phyloP scores from a whole-genome alignment of 2,797 vertebrate genomes.

The Pogonophryne albipinna region DNA sequence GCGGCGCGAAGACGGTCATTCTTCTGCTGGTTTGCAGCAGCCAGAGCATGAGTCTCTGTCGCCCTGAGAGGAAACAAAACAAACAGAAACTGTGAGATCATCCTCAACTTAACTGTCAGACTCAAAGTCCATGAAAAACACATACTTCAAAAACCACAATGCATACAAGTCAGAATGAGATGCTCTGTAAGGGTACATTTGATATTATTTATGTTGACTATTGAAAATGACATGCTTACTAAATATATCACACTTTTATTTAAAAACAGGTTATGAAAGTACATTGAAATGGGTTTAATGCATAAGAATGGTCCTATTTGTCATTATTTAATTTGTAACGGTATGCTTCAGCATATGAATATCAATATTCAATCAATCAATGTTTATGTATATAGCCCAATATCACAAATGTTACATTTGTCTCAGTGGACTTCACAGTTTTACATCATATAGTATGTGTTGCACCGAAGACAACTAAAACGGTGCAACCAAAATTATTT shows the following conservation, averaged over 20 bases:
- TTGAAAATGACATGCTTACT: neutral
- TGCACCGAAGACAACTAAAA: neutral
- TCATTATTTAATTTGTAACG: too few relatives aligned
- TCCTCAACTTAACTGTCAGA: too few relatives aligned
- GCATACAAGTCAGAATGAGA: neutral
- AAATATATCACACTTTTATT: neutral
- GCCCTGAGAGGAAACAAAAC: conserved; percentile 72
- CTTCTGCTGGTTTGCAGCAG: conserved; percentile 94
- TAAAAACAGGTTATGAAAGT: neutral
- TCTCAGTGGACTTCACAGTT: too few relatives aligned
- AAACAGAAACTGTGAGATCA: neutral
- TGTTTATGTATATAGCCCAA: too few relatives aligned
- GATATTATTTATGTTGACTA: neutral
- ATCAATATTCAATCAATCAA: neutral
- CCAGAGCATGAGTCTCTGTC: conserved; percentile 93
- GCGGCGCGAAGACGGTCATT: conserved; percentile 92
- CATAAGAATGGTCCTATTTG: too few relatives aligned
- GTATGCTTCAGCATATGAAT: too few relatives aligned
- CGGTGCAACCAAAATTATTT: neutral
- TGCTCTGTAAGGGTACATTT: neutral
- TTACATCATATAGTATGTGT: neutral
- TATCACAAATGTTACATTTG: too few relatives aligned
- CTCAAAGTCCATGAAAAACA: too few relatives aligned
- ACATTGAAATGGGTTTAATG: too few relatives aligned
- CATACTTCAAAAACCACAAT: too few relatives aligned